These are phyloP conservation scores for Drymonia ruficornis DNA, from an alignment of 2,888 invertebrate species.

Conservation along the genomic window DNA sequence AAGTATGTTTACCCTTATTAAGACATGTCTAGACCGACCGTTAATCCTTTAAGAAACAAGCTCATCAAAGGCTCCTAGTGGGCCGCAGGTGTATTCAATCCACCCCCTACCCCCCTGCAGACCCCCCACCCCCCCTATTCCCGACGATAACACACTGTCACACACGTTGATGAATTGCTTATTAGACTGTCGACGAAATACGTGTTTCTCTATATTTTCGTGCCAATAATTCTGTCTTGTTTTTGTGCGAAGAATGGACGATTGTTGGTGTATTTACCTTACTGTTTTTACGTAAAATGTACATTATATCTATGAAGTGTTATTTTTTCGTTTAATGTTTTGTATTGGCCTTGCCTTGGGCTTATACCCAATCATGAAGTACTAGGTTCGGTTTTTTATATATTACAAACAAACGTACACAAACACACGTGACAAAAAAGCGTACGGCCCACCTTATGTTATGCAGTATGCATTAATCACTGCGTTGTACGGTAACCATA, in stretches of 20 bases:
- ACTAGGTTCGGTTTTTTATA: too few species aligned
- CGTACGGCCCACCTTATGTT: too few species aligned
- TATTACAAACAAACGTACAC: too few species aligned
- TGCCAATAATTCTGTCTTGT: constrained; percentile 54
- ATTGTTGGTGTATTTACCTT: constrained; percentile 51
- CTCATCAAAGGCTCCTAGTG: constrained; percentile 59
- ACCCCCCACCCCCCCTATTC: constrained; percentile 20
- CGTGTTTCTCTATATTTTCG: constrained; percentile 63
- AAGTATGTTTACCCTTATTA: constrained; percentile 62
- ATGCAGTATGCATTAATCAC: too few species aligned
- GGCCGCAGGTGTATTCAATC: constrained; percentile 68
- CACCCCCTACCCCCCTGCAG: constrained; percentile 36
- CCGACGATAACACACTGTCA: constrained; percentile 74
- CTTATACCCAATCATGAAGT: too few species aligned
- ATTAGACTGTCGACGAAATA: constrained; percentile 71
- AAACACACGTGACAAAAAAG: too few species aligned
- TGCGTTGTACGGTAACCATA: too few species aligned
- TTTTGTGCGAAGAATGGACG: constrained; percentile 52
- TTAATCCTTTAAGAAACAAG: constrained; percentile 65
- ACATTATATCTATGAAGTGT: too few species aligned
- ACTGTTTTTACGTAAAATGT: constrained; percentile 29
- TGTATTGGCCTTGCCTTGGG: too few species aligned
- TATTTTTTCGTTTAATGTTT: too few species aligned
- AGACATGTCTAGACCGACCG: constrained; percentile 61
- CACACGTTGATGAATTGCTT: constrained; percentile 78